A percentile compares a stretch with the other conserved stretches of the same genome.
These are phyloP conservation scores for Zaprionus lineosus DNA, from an alignment of 2,888 invertebrate genomes.

Conservation along the genomic window DNA sequence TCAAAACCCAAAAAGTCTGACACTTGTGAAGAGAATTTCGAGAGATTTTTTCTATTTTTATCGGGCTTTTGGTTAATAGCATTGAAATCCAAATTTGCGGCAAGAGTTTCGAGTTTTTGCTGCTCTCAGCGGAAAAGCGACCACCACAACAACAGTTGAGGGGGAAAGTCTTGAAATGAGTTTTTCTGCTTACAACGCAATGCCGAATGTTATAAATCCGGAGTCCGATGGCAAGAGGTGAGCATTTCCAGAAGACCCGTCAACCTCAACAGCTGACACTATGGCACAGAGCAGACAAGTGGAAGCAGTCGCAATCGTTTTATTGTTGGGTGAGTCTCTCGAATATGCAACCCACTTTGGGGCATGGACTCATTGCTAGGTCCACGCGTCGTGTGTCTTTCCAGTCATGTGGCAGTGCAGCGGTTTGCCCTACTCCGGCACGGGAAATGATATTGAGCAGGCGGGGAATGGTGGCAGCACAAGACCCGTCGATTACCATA, in stretches of 20 bases:
- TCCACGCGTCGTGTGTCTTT: too few species aligned
- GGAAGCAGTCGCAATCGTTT: conserved; percentile 36
- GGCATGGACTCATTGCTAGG: neutral
- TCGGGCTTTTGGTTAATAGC: conserved; percentile 8
- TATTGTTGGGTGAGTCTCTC: conserved; percentile 57
- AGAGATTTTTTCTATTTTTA: conserved; percentile 18
- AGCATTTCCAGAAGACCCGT: conserved; percentile 41
- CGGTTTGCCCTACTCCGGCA: conserved; percentile 40
- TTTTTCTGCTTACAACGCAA: conserved; percentile 60
- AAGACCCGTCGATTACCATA: conserved; percentile 73
- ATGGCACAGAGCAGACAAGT: conserved; percentile 51
- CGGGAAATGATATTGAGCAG: conserved; percentile 65
- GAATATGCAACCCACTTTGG: neutral
- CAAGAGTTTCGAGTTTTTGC: conserved; percentile 40
- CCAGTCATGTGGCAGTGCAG: conserved; percentile 33
- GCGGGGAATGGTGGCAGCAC: conserved; percentile 31
- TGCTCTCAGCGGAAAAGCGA: conserved; percentile 44
- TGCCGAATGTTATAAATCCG: conserved; percentile 60
- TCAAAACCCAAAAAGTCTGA: too few species aligned
- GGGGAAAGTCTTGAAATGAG: conserved; percentile 26
- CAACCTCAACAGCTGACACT: conserved; percentile 16
- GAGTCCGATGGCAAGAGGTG: conserved; percentile 34
- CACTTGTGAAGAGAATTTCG: conserved; percentile 1
- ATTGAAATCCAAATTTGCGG: conserved; percentile 47
- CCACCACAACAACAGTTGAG: conserved; percentile 24